Base-by-base conservation (phyloP, 1,140 invertebrate species). In the Zaprionus nigranus region DNA sequence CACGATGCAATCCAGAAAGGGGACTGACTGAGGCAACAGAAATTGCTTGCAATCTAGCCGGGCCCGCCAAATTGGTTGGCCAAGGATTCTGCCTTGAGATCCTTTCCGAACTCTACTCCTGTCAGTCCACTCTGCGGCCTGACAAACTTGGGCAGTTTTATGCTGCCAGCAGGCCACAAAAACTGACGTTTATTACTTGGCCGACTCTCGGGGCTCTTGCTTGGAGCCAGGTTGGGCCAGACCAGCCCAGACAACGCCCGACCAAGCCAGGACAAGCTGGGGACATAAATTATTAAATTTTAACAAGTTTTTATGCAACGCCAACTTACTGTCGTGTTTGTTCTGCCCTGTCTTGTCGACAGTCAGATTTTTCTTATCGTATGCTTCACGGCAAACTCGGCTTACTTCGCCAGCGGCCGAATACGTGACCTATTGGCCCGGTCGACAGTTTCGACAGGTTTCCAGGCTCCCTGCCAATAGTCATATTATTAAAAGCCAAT, bases 271-370 rank as follows among this genome's bases (percentile, higher is more conserved):
- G 59, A 64, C 68, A 71, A 75, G 73, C 61, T 69, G 74, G 62
- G 76, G 85, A 70, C 85, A 90, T 90, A 90, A 90, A 90, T 90
- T 90, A 90, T 90, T 90, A 90, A 90, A 90, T 90, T 90, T 90
- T 90, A 90, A 90, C 85, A 90, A 90, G 85, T 90, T 90, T 90
- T 85, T 90, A 90, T 85, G 71, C 40, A 78, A 76, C 80, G 73
- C 54, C 83, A 82, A 76, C 72, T 80, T 81, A 58, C 73, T 71
- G 71, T 83, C 80, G 75, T 71, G 75, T 57, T 34, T 20, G 71
- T 83, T 76, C 75, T 71, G 75, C 56, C 38, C 17, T 62, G 28
- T 70, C 38, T 54, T 67, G 62, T 67, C 75, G 43, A 46, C 61
- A 38, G 24, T 60, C 53, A 24, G 56, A 61, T 57, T 56, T 40